Base-by-base conservation (phyloP, 2,797 vertebrate species). In the Bryconaethiops microstoma region DNA sequence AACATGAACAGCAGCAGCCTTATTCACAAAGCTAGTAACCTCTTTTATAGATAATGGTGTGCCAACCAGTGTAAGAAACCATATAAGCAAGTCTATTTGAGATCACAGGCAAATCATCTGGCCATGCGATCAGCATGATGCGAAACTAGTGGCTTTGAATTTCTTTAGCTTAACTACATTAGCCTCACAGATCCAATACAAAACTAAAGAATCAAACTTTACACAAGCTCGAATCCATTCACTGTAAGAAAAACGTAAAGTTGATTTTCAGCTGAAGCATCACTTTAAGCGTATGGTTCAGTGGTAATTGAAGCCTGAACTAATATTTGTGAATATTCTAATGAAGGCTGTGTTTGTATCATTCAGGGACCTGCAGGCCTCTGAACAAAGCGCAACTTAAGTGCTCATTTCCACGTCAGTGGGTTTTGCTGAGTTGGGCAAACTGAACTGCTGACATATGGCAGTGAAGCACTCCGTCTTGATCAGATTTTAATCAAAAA, bases 401-500 rank as follows among this genome's bases (percentile, higher is more conserved):
- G 75, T 78, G 78, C 77, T 67, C 16, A 81, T 83, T 85, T 78
- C 50, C 59, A 59, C 75, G 19, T 74, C 75, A 16, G 65, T 35
- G 21, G n/a, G 17, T 42, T 81, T 73, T 78, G 77, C 84, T 74
- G 74, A 80, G 80, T 55, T 74, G 14, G n/a, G 74, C 77, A 79
- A 68, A 72, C 19, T 52, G 39, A 72, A 82, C 14, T 59, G 52
- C 75, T 79, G 77, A 83, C 70, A 69, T 54, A 48, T 60, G 39
- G 55, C 77, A 62, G 45, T 55, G 52, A 50, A 68, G 74, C 70
- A 76, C 59, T 35, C 25, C 21, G 73, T 80, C 70, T 68, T 10
- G 81, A 85, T 83, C 75, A 55, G 74, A 80, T 82, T 70, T 74
- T 77, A 85, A 84, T 85, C 76, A 84, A 74, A 45, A 39, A 64